Evolutionary conservation across 1,140 invertebrate species (phyloP).

Genomic region (Zaprionus nigranus): DNA sequence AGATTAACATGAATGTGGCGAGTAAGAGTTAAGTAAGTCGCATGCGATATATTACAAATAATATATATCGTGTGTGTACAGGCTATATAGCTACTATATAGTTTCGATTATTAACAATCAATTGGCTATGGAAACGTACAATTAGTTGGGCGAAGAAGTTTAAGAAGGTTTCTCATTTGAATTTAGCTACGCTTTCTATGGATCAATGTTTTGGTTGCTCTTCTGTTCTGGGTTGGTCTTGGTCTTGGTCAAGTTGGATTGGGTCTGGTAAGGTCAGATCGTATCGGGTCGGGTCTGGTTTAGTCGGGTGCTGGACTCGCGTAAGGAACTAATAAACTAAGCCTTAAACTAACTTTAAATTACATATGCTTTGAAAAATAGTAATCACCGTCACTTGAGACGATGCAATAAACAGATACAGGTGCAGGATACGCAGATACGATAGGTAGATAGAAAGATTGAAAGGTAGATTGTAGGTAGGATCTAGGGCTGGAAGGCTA

Average conservation of each 20-base stretch:
- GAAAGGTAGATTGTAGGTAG: constrained; percentile 21
- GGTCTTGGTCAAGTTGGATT: constrained; percentile 1
- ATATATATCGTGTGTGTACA: constrained; percentile 30
- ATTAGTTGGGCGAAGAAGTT: constrained; percentile 13
- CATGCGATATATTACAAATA: constrained; percentile 27
- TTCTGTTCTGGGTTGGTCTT: constrained; percentile 17
- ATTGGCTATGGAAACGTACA: constrained; percentile 58
- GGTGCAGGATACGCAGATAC: constrained; percentile 15
- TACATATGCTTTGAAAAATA: constrained; percentile 47
- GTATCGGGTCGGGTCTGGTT: constrained; percentile 5
- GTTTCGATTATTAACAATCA: constrained; percentile 47
- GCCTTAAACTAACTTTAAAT: constrained; percentile 67
- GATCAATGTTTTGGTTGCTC: constrained; percentile 26
- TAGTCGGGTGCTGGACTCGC: constrained; percentile 28
- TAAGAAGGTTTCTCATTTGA: background rate
- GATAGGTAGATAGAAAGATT: constrained; percentile 31
- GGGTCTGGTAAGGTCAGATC: no score
- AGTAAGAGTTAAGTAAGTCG: constrained; percentile 43
- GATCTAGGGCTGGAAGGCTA: constrained; percentile 11
- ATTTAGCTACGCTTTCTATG: constrained; percentile 34
- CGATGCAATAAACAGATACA: constrained; percentile 37
- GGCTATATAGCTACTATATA: constrained; percentile 26
- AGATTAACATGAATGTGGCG: constrained; percentile 30
- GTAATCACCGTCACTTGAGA: constrained; percentile 40
- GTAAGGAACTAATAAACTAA: constrained; percentile 71